A percentile compares a stretch with the other conserved stretches of the same genome.
Evolutionary conservation across 1,140 invertebrate genomes (phyloP).

Genomic region (Drosophila mojavensis): DNA sequence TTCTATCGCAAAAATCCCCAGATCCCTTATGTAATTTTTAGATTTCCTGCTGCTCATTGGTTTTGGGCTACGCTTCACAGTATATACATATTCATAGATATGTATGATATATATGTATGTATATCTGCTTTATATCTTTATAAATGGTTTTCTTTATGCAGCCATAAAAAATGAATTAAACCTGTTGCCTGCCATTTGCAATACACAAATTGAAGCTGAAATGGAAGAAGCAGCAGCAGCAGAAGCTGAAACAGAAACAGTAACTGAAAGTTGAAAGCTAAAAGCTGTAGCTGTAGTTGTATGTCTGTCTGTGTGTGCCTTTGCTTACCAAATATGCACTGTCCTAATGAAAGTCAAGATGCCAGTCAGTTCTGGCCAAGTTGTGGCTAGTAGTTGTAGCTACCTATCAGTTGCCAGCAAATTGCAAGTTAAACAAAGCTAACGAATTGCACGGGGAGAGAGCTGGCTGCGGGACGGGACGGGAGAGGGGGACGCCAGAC

Average conservation of each 20-base stretch:
- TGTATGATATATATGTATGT: background rate
- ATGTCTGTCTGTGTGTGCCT: conserved; percentile 30
- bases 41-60: conserved; percentile 75
- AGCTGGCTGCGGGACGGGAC: background rate
- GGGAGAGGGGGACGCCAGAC: conserved; percentile 34
- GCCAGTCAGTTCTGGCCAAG: conserved; percentile 62
- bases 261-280: conserved; percentile 1
- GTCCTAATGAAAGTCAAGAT: conserved; percentile 72
- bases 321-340: conserved; percentile 45
- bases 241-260: conserved; percentile 3
- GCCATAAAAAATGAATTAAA: conserved; percentile 70
- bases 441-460: conserved; percentile 58
- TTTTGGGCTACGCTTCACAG: conserved; percentile 13
- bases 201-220: conserved; percentile 39
- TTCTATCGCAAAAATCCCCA: conserved; percentile 72
- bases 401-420: conserved; percentile 78
- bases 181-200: conserved; percentile 67
- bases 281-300: conserved; percentile 35
- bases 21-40: conserved; percentile 84
- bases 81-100: conserved; percentile 7
- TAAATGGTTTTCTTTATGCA: conserved; percentile 49
- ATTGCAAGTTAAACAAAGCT: conserved; percentile 82
- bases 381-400: conserved; percentile 48
- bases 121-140: conserved; percentile 34
- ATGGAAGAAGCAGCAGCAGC: conserved; percentile 1